Evolutionary conservation across 2,888 invertebrate species (phyloP).

Genomic region (Cryptocheilus praepositus): DNA sequence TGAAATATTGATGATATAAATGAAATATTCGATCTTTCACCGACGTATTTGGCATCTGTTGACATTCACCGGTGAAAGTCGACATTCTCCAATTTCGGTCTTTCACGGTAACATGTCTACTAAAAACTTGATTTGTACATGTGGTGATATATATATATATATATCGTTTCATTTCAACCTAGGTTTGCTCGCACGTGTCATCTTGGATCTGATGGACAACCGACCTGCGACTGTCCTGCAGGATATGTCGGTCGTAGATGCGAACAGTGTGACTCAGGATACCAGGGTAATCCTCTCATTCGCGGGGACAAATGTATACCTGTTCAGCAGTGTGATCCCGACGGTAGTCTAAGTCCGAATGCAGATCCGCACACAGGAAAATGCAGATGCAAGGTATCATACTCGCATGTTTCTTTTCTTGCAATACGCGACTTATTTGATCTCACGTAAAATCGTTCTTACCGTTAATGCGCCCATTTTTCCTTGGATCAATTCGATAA

Average conservation of each 20-base stretch:
- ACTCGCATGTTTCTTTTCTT: slow-evolving; percentile 11
- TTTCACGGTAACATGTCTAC: too few relatives aligned
- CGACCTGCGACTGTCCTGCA: slow-evolving; percentile 85
- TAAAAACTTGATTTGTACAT: neutral
- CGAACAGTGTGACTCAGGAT: slow-evolving; percentile 86
- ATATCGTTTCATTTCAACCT: slow-evolving; percentile 9
- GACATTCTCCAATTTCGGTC: too few relatives aligned
- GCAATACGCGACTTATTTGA: neutral
- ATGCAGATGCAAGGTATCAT: slow-evolving; percentile 83
- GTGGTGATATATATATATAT: too few relatives aligned
- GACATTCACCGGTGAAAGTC: too few relatives aligned
- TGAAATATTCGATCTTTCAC: too few relatives aligned
- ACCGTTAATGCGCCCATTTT: slow-evolving; percentile 39
- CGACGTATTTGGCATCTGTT: too few relatives aligned
- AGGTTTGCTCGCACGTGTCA: slow-evolving; percentile 89
- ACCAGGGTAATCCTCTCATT: slow-evolving; percentile 86
- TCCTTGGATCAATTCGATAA: slow-evolving; percentile 28
- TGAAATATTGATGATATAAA: too few relatives aligned
- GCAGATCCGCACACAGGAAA: slow-evolving; percentile 77
- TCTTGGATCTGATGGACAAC: slow-evolving; percentile 83
- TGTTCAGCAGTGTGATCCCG: slow-evolving; percentile 82
- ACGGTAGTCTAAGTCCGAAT: slow-evolving; percentile 79
- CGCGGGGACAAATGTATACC: slow-evolving; percentile 85
- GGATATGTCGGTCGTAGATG: slow-evolving; percentile 88
- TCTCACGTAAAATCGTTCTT: slow-evolving; percentile 28